Evolutionary conservation across 2,113 vertebrate species (phyloP), one percentile per base, ranked within the genome.

Genomic region (Antennarius striatus): DNA sequence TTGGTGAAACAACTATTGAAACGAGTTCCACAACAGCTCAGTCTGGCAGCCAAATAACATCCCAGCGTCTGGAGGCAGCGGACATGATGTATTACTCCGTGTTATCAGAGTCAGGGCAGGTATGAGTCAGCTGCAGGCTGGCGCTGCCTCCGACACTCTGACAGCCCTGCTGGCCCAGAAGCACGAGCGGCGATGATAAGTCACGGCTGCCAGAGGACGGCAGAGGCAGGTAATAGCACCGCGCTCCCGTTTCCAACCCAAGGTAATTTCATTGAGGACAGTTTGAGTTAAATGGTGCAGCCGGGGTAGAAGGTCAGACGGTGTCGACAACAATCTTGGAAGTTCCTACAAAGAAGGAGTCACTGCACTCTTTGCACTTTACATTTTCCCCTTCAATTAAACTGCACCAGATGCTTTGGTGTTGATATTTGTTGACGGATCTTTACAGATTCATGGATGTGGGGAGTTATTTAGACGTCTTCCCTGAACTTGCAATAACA

Each of bases 51-150:
- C 29, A 53, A 68, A 45, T 43, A 50, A 62, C 54, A 22, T 48
- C 39, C 29, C 13, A 5, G 32, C 22, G 39, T 29, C 17, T 3
- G 17, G 48, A 63, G 16, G 36, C n/a, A 7, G 16, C 4, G 29
- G 71, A 16, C 47, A 40, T 58, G 51, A 45, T 40, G 22, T 36
- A 67, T 63, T 36, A 73, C 46, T 69, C 63, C 15, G 42, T 29
- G 57, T 39, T 48, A 60, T 71, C 36, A 60, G 49, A 73, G 68
- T 42, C 32, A 47, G 9, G n/a, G 63, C 60, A 62, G 63, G 56
- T 68, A 54, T 70, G 75, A 84, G 73, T 81, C 71, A 81, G 74
- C 43, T 22, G 14, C 57, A 45, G 54, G 55, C 22, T 22, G 22
- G 22, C 22, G 22, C 22, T 22, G 22, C 22, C 22, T 22, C 22